Conservation (phyloP, 2,797 vertebrate genomes). For the Naso thynnoides region DNA sequence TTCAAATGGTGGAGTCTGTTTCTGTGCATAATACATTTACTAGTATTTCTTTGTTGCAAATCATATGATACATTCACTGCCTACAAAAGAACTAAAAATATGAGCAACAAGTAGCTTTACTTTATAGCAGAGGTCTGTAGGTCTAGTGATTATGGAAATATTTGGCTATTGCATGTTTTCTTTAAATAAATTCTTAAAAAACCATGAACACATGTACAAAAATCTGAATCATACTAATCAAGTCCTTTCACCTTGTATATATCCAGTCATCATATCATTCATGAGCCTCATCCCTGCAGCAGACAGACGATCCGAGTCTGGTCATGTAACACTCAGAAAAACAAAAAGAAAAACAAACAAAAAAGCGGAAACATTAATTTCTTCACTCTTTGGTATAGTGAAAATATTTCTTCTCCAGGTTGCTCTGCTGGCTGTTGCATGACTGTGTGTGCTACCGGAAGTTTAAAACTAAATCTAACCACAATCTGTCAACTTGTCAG, state of each 20-base stretch:
- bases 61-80: not conserved
- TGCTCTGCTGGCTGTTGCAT: conserved; percentile 5
- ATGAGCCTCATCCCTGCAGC: not conserved
- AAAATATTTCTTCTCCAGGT: conserved; percentile 32
- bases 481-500: conserved; percentile 9
- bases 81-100: not conserved
- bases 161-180: not conserved
- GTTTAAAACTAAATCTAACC: conserved; percentile 34
- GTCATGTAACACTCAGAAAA: conserved; percentile 40
- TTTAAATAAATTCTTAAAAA: not conserved
- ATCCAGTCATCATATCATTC: not conserved
- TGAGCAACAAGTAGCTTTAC: not conserved
- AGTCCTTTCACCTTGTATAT: conserved; percentile 11
- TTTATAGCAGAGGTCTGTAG: not conserved
- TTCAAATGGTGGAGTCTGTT: not conserved
- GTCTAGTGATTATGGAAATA: not conserved
- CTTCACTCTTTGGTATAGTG: conserved; percentile 9
- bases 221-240: not conserved
- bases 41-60: not conserved
- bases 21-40: not conserved
- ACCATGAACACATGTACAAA: not conserved
- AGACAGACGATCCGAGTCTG: conserved; percentile 33
- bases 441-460: conserved; percentile 12
- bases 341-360: too few species aligned
- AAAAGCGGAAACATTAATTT: conserved; percentile 25